Base-by-base conservation (phyloP, 2,888 invertebrate species). In the Mesoligia furuncula region DNA sequence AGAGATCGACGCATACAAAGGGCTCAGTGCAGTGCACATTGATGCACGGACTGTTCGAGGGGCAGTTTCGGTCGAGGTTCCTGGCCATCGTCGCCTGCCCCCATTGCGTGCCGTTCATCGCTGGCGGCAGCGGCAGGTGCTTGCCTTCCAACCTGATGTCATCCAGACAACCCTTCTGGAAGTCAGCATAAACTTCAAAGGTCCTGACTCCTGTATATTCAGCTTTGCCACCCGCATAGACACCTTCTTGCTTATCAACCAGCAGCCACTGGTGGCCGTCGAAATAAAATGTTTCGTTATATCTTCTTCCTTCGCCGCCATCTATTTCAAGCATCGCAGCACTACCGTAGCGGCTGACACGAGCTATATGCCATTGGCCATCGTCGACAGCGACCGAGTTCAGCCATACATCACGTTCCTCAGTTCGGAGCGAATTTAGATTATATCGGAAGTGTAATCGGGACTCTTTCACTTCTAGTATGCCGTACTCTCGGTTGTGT, bases 311-410 rank as follows among this genome's bases (percentile, higher is more conserved):
- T 95, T 99, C 99, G 2, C 99, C 99, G 6, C 99, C 99, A 92
- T 99, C 99, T 85, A 99, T 96, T 93, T 99, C 99, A 80, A 99
- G 96, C 72, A 98, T 98, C 20, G 99, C 99, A 15, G 99, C 99
- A 69, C 99, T 99, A 61, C 99, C 99, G 89, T 98, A 99, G 75
- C 99, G 97, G 89, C 98, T 98, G 0, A 99, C 98, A 86, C 98
- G 97, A 9, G 99, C 99, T 74, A 98, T 98, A 93, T 99, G 99
- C 99, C 99, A 99, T 91, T 99, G 99, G 1, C 99, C 99, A 93
- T 99, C 99, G 91, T 99, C 99, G 4, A 99, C 99, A 1, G 98
- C 98, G 45, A 99, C 98, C 9, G 98, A 98, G 88, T 98, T 98
- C 71, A 99, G 96, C 98, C 99, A 98, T 88, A 99, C 98, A 91